Conservation (phyloP, 1,140 invertebrate species). For the honey bee (Apis mellifera) region Amel_HAv3.1 CM009934.2:9315501-9316000, state of each 20-base stretch:
- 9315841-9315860: neutral
- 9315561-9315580: neutral
- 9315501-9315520: neutral
- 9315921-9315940: neutral
- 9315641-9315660: neutral
- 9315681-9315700: neutral
- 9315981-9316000: slow-evolving; percentile 22
- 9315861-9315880: neutral
- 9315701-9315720: too few relatives aligned
- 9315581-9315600: neutral
- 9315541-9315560: neutral
- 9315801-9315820: neutral
- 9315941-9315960: neutral
- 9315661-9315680: neutral
- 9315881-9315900: neutral
- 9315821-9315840: neutral
- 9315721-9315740: neutral
- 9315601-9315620: neutral
- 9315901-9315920: neutral
- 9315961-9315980: slow-evolving; percentile 17
- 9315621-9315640: neutral
- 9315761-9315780: neutral
- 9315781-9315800: neutral
- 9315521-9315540: too few relatives aligned
- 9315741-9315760: neutral